A percentile compares a stretch with the other conserved stretches of the same genome.
These are phyloP conservation scores for Caranx melampygus DNA, from an alignment of 2,113 vertebrate genomes.

Conservation along the genomic window DNA sequence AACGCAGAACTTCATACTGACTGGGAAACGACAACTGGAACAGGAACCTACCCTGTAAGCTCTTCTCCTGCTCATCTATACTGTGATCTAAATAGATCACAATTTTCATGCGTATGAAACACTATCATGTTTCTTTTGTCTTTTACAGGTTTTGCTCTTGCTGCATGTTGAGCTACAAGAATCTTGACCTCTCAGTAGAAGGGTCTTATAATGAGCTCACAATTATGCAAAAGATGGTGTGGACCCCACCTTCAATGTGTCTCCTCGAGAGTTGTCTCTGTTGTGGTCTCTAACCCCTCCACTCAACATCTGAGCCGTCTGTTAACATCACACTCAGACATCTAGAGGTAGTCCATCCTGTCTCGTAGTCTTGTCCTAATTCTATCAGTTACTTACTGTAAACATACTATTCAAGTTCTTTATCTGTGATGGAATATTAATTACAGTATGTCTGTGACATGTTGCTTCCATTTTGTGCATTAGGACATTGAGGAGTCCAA, in stretches of 20 bases:
- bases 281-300: slow-evolving; percentile 81
- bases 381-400: background rate
- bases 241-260: slow-evolving; percentile 49
- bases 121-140: background rate
- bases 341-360: slow-evolving; percentile 52
- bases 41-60: slow-evolving; percentile 58
- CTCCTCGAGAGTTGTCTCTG: slow-evolving; percentile 79
- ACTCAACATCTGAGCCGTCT: slow-evolving; percentile 63
- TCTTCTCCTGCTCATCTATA: background rate
- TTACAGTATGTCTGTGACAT: background rate
- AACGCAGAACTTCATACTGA: slow-evolving; percentile 74
- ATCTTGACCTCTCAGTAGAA: slow-evolving; percentile 66
- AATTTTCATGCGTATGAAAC: background rate
- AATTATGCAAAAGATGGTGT: background rate
- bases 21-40: slow-evolving; percentile 78
- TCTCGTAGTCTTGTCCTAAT: background rate
- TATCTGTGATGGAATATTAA: background rate
- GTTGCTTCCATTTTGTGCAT: slow-evolving; percentile 1
- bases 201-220: slow-evolving; percentile 64
- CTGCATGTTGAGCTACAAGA: slow-evolving; percentile 83
- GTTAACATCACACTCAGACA: slow-evolving; percentile 83
- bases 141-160: slow-evolving; percentile 76
- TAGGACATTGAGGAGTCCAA: slow-evolving; percentile 48
- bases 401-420: background rate
- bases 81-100: background rate